Base-by-base conservation (phyloP, 2,113 vertebrate species). In the Gymnogyps californianus region DNA sequence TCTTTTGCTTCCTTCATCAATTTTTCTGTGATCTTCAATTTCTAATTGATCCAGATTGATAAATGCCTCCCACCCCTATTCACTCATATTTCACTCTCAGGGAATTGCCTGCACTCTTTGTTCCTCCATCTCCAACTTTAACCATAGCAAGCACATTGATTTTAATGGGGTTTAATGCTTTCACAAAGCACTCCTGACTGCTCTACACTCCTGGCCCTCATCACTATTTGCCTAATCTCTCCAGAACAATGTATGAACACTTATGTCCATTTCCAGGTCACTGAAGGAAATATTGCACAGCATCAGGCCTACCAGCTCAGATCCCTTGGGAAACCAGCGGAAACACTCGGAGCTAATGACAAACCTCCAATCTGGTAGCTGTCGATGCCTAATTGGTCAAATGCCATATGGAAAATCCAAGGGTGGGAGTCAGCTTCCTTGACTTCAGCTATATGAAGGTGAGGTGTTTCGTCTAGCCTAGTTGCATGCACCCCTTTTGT, bases 91-190 rank as follows among this genome's bases (percentile, higher is more conserved):
- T 93, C 70, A 47, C 61, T 59, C n/a, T 21, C 26, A 32, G 47
- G 36, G 54, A 95, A 74, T 18, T 40, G 34, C 59, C 40, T 61
- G 26, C 40, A 40, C 11, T 78, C 55, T 47, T 74, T 5, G 1
- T 55, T 86, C 32, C 44, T 57, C 49, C 36, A 55, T 46, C 77
- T 91, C 69, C 85, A 90, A 14, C 61, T 67, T 64, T 29, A 65
- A 69, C 47, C 82, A 51, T 1, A 38, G 61, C 47, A 79, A 88
- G 66, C 47, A 83, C 66, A 4, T 38, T 25, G 83, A 46, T 59
- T 90, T 94, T 85, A 83, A 92, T 44, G 66, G 88, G 22, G 6
- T 90, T 92, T 90, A 93, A 72, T 55, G 79, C 62, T 94, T 80
- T 86, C 75, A 69, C 79, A 85, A 84, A 96, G 79, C 66, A 36